Conservation (phyloP, 2,888 invertebrate species). For the Spodoptera exigua region DNA sequence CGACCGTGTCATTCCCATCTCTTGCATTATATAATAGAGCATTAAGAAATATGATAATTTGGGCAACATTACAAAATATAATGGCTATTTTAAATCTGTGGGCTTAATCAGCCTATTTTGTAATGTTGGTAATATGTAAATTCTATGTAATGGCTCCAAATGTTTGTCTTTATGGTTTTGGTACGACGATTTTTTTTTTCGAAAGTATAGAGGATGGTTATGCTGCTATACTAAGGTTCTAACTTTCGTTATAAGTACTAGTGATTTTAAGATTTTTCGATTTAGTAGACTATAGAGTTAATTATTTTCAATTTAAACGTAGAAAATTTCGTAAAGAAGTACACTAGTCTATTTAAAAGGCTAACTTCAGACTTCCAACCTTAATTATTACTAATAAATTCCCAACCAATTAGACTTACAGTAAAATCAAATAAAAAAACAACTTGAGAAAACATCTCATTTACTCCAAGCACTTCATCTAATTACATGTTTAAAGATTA, state of each 20-base stretch:
- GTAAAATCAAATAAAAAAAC: neutral
- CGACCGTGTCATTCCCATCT: slow-evolving; percentile 32
- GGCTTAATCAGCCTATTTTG: slow-evolving; percentile 23
- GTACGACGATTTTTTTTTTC: too few relatives aligned
- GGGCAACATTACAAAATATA: slow-evolving; percentile 43
- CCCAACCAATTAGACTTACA: neutral
- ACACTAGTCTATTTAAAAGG: too few relatives aligned
- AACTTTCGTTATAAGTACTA: too few relatives aligned
- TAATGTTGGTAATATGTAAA: slow-evolving; percentile 35
- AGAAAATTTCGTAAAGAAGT: too few relatives aligned
- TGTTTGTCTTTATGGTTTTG: slow-evolving; percentile 1
- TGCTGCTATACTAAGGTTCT: too few relatives aligned
- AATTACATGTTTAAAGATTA: slow-evolving; percentile 1
- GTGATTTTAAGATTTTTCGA: too few relatives aligned
- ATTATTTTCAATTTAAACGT: too few relatives aligned
- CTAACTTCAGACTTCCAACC: too few relatives aligned
- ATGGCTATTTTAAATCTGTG: slow-evolving; percentile 32
- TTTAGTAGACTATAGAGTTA: too few relatives aligned
- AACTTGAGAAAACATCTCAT: neutral
- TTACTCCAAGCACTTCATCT: too few relatives aligned
- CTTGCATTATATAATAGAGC: slow-evolving; percentile 35
- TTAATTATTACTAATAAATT: too few relatives aligned
- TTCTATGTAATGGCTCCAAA: slow-evolving; percentile 16
- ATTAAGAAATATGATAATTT: slow-evolving; percentile 43
- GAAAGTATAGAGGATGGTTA: too few relatives aligned